Base-by-base conservation (phyloP, 2,797 vertebrate species). In the Vespertilio murinus region DNA sequence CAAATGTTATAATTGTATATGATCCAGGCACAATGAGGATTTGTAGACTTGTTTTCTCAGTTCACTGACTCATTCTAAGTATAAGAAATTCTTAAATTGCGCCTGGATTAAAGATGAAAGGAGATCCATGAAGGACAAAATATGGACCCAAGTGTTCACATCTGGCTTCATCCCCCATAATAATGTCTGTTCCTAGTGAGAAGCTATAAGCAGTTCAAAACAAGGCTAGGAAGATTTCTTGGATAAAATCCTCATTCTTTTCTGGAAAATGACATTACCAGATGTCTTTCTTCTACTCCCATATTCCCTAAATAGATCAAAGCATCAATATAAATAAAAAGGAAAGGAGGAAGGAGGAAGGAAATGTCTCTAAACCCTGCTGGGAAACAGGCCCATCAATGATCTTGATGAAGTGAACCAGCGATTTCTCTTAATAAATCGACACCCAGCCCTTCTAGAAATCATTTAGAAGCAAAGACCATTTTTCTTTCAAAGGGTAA, bases 221-320 rank as follows among this genome's bases (percentile, higher is more conserved):
- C 92, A 25, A 14, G 54, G n/a, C 35, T 89, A 47, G 54, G 33
- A 96, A 93, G 30, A 35, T 91, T 95, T 84, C 17, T 89, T 59
- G 18, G 40, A 97, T 94, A 84, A 82, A 28, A 91, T 38, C 54
- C 14, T 73, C 52, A 92, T 33, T 65, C 79, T 92, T 73, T 95
- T 6, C 56, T 93, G 49, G 33, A 69, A 96, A 97, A 95, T 2
- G 38, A 65, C 59, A 88, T 73, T 93, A 75, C 96, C 97, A 86
- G 74, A 82, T 96, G 69, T 74, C 47, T 89, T 95, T 70, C n/a
- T 67, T 61, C 84, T 93, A 93, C 54, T 77, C 74, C 80, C 75
- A 5, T 77, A 4, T 69, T 83, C 90, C 89, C 95, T 88, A 96
- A 96, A 95, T 84, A 90, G 56, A 97, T 86, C 84, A 97, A 88